Percentiles rank a stretch among this genome's conserved stretches.
Conservation (phyloP, 2,113 vertebrate species). For the Heliornis fulica region DNA sequence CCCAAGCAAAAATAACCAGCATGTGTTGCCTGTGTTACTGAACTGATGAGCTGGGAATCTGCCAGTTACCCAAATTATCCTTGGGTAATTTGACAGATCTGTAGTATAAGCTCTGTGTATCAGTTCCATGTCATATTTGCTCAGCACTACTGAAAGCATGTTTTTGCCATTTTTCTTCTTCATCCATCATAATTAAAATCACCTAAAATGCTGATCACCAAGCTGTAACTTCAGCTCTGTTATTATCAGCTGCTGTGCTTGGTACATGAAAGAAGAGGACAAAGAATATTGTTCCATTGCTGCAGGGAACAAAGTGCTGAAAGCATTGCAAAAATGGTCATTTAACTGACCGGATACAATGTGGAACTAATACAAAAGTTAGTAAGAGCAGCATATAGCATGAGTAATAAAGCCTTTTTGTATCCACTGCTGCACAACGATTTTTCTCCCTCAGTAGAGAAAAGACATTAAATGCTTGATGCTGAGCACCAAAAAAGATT, state of each 20-base stretch:
- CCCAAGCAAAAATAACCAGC: conserved; percentile 15
- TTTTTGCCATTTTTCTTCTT: conserved; percentile 53
- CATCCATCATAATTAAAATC: conserved; percentile 53
- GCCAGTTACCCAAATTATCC: conserved; percentile 31
- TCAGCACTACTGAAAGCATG: conserved; percentile 11
- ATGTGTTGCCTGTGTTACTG: neutral
- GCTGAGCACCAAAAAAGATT: conserved; percentile 50
- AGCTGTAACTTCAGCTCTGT: conserved; percentile 2
- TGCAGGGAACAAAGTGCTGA: neutral
- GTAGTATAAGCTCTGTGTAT: conserved; percentile 58
- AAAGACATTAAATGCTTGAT: conserved; percentile 42
- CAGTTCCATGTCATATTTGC: conserved; percentile 35
- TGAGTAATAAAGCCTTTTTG: conserved; percentile 41
- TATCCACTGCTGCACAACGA: neutral
- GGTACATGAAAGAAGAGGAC: neutral
- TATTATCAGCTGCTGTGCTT: neutral
- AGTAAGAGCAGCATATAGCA: neutral
- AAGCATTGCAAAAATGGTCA: neutral
- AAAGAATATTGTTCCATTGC: neutral
- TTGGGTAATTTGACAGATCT: conserved; percentile 49
- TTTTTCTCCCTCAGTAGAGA: conserved; percentile 25
- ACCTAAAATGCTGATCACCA: conserved; percentile 46
- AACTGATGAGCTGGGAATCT: conserved; percentile 50
- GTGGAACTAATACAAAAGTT: neutral
- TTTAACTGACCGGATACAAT: conserved; percentile 29